Base-by-base conservation (phyloP, 2,797 vertebrate species). In the Cossypha dichroa region DNA sequence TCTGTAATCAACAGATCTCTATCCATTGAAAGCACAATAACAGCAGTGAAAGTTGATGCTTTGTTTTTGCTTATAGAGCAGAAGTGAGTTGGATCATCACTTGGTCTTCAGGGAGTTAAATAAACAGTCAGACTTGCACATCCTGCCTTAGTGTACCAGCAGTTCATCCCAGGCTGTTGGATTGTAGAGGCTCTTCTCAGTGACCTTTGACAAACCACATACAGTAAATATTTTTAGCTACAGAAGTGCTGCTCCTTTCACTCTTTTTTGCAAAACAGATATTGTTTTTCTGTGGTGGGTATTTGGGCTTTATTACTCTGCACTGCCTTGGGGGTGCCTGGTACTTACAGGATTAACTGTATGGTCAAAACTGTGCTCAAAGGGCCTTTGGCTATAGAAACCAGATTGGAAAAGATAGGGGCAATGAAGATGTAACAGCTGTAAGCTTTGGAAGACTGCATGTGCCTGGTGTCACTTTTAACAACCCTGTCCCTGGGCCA, bases 31-130 rank as follows among this genome's bases (percentile, higher is more conserved):
- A 93, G 74, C 10, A 2, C 40, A 78, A 1, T 78, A 86, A 55
- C 2, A 12, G 36, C 48, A 79, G 63, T 62, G 63, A 59, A 86
- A 90, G 77, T 4, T 52, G 70, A 45, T 67, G 56, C 12, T 79
- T 91, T n/a, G 74, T 63, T 88, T 90, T 92, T 92, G 63, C 68
- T 93, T 52, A 31, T 36, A 73, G 52, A 94, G 48, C 48, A 59
- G 81, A 59, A 86, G 70, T 69, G 55, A 92, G 67, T 7, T 70
- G 51, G 83, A 64, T 90, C 55, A 52, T 69, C 84, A 51, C 80
- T 84, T 59, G 67, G 43, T 67, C 85, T 90, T 90, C 22, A 49
- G 52, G 56, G 88, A 96, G 55, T 86, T 93, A 95, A 95, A 82
- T 38, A 78, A 94, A 90, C 55, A 94, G 62, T 40, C 55, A 75